These are phyloP conservation scores for Cyaniris semiargus DNA, from an alignment of 2,888 invertebrate genomes.

Conservation along the genomic window DNA sequence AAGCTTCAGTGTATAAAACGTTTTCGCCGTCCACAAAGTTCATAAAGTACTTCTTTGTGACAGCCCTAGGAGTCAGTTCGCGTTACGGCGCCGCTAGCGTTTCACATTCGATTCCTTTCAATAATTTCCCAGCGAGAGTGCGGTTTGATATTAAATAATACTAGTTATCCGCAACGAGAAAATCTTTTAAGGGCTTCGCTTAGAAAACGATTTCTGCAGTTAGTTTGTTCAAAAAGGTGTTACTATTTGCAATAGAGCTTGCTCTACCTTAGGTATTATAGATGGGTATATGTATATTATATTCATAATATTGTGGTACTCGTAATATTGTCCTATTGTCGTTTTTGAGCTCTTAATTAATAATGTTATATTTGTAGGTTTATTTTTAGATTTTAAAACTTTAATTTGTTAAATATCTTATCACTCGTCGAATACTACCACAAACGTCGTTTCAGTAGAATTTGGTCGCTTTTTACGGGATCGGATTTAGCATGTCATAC, in stretches of 20 bases:
- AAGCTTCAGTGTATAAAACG: not conserved
- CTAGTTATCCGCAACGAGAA: not conserved
- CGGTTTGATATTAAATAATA: conserved; percentile 8
- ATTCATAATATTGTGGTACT: too few species aligned
- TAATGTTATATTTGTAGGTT: too few species aligned
- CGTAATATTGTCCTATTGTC: too few species aligned
- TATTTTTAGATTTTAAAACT: too few species aligned
- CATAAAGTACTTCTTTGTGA: not conserved
- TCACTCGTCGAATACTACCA: not conserved
- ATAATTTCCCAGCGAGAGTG: conserved; percentile 45
- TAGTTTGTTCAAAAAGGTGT: too few species aligned
- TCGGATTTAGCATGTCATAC: not conserved
- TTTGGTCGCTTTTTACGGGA: not conserved
- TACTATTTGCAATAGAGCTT: too few species aligned
- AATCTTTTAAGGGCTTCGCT: conserved; percentile 4
- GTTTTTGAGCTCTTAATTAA: too few species aligned
- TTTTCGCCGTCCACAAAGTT: not conserved
- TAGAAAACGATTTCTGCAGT: not conserved
- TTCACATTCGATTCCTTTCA: conserved; percentile 63
- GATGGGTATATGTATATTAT: too few species aligned
- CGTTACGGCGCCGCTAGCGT: conserved; percentile 54
- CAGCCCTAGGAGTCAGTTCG: conserved; percentile 49
- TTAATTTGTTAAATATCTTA: too few species aligned
- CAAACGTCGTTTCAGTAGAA: not conserved
- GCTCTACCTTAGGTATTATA: too few species aligned